These are phyloP conservation scores for Poeciliopsis paucimaculata DNA, from an alignment of 2,797 vertebrate genomes.

Conservation along the genomic window DNA sequence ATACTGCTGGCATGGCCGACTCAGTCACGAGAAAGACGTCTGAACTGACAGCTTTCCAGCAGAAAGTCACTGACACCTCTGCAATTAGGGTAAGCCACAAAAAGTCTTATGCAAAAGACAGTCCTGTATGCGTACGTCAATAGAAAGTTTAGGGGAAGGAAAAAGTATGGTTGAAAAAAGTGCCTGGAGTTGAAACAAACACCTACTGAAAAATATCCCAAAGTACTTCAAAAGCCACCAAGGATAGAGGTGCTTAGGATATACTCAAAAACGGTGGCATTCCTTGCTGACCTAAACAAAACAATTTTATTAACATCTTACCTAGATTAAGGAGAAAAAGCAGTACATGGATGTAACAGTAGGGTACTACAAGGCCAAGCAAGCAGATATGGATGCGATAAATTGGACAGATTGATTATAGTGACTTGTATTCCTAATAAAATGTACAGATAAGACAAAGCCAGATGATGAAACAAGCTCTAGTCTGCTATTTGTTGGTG, in stretches of 20 bases:
- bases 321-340: background rate
- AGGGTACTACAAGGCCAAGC: background rate
- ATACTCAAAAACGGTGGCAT: background rate
- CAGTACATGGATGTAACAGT: background rate
- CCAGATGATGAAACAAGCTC: too few relatives aligned
- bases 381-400: background rate
- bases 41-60: background rate
- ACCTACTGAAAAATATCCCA: too few relatives aligned
- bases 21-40: background rate
- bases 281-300: too few relatives aligned
- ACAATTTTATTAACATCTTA: background rate
- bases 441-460: background rate
- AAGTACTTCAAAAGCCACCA: background rate
- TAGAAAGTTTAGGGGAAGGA: conserved; percentile 1
- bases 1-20: background rate
- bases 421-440: background rate
- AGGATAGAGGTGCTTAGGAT: too few relatives aligned
- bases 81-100: background rate
- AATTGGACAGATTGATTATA: background rate
- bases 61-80: background rate
- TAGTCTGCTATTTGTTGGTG: background rate
- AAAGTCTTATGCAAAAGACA: background rate
- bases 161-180: background rate
- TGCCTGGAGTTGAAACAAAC: background rate
- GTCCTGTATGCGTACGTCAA: background rate